phyloP scores from a whole-genome alignment of 2,888 invertebrate species.

The Agapetus fuscipes region DNA sequence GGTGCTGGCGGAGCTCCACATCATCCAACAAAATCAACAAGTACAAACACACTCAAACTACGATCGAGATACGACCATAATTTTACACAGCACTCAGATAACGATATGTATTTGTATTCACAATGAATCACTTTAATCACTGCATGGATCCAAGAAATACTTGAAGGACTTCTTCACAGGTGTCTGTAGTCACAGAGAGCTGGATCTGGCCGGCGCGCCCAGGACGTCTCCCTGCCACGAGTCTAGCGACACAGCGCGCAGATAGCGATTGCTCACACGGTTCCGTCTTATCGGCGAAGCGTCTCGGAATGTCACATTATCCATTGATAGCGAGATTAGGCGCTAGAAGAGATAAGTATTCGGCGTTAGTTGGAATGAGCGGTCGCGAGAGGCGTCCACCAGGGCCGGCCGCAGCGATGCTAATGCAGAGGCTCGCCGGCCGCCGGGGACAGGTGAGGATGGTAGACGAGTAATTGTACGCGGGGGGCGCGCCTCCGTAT shows the following conservation, averaged over 20 bases:
- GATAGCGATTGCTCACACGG: neutral
- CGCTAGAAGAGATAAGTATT: slow-evolving; percentile 11
- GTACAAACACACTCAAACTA: neutral
- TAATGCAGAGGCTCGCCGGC: slow-evolving; percentile 4
- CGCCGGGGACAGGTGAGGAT: slow-evolving; percentile 1
- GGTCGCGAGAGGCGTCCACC: slow-evolving; percentile 4
- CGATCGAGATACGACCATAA: too few relatives aligned
- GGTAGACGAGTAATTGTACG: neutral
- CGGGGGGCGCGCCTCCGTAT: slow-evolving; percentile 8
- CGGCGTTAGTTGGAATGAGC: neutral
- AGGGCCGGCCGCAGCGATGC: slow-evolving; percentile 6
- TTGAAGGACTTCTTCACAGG: too few relatives aligned
- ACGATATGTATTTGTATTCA: too few relatives aligned
- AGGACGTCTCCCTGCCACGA: neutral
- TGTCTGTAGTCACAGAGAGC: neutral
- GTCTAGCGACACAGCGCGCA: neutral
- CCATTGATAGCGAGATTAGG: slow-evolving; percentile 11
- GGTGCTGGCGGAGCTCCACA: slow-evolving; percentile 16
- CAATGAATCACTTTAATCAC: too few relatives aligned
- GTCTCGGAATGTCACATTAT: slow-evolving; percentile 23
- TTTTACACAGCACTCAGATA: too few relatives aligned
- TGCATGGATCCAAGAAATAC: too few relatives aligned
- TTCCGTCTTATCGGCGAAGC: slow-evolving; percentile 18
- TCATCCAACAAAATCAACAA: neutral
- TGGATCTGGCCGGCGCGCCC: neutral